Percentiles rank a stretch among this genome's conserved stretches.
These are phyloP conservation scores for Drosophila conformis DNA, from an alignment of 2,888 invertebrate species.

Conservation along the genomic window DNA sequence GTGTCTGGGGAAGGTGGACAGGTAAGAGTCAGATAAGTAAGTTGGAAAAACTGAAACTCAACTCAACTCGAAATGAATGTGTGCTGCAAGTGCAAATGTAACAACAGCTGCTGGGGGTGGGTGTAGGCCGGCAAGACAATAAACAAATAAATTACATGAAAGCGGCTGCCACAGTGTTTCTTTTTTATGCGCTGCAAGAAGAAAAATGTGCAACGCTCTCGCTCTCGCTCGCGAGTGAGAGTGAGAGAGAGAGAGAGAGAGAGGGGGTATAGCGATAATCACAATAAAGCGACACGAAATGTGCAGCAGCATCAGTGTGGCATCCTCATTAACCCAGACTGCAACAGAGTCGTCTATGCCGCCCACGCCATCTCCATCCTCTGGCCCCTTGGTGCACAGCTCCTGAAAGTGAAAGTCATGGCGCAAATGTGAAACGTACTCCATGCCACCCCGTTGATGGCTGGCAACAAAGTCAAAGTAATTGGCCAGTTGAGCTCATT, in stretches of 20 bases:
- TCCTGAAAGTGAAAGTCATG: conserved; percentile 75
- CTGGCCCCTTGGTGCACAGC: not conserved
- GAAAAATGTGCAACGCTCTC: conserved; percentile 54
- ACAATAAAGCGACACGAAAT: conserved; percentile 78
- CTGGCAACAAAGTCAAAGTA: conserved; percentile 56
- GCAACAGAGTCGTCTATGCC: conserved; percentile 19
- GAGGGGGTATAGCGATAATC: conserved; percentile 62
- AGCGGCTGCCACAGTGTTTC: conserved; percentile 74
- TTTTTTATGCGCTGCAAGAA: conserved; percentile 31
- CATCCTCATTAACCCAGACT: conserved; percentile 75
- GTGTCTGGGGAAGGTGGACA: conserved; percentile 37
- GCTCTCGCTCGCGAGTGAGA: not conserved
- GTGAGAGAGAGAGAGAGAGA: not conserved
- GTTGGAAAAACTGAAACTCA: conserved; percentile 19
- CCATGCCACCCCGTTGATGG: not conserved
- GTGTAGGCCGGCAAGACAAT: conserved; percentile 68
- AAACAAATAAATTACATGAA: conserved; percentile 80
- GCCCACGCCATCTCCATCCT: not conserved
- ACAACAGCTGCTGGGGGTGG: conserved; percentile 63
- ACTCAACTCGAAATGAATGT: not conserved
- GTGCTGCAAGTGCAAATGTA: conserved; percentile 78
- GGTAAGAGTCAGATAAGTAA: conserved; percentile 35
- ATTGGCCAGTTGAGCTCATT: conserved; percentile 77
- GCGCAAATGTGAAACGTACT: conserved; percentile 46
- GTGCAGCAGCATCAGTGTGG: conserved; percentile 71